These are phyloP conservation scores for Halocynthia aurantium DNA, from an alignment of 23 tunicate species.

Conservation along the genomic window DNA sequence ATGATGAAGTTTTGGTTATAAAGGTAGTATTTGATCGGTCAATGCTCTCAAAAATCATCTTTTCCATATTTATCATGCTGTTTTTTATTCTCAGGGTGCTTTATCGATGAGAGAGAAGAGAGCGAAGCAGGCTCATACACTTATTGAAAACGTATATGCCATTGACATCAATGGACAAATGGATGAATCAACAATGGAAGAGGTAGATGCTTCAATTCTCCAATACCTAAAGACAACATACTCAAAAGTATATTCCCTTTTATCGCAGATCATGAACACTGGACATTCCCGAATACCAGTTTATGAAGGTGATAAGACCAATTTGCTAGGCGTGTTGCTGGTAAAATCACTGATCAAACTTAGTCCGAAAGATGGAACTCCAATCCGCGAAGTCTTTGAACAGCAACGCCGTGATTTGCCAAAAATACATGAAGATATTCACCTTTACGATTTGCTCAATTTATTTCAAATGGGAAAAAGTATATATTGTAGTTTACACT, in stretches of 20 bases:
- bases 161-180: slow-evolving; percentile 41
- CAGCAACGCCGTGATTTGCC: slow-evolving; percentile 46
- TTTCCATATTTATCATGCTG: too few species aligned
- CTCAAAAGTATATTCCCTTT: too few species aligned
- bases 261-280: slow-evolving; percentile 12
- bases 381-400: slow-evolving; percentile 48
- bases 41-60: too few species aligned
- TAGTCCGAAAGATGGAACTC: slow-evolving; percentile 60
- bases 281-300: slow-evolving; percentile 92
- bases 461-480: slow-evolving; percentile 78
- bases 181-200: slow-evolving; percentile 68
- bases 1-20: slow-evolving; percentile 78
- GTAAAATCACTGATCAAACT: slow-evolving; percentile 79
- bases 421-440: slow-evolving; percentile 32
- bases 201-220: slow-evolving; percentile 3
- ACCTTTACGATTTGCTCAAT: slow-evolving; percentile 56
- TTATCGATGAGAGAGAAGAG: slow-evolving; percentile 81
- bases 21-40: not conserved
- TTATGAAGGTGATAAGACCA: slow-evolving; percentile 34
- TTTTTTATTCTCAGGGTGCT: slow-evolving; percentile 30
- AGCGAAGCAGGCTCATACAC: slow-evolving; percentile 58
- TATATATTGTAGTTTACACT: too few species aligned
- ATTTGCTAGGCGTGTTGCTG: slow-evolving; percentile 61
- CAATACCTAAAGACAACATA: too few species aligned
- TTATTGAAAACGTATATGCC: slow-evolving; percentile 54